Evolutionary conservation across 2,797 vertebrate species (phyloP).

Genomic region (Erpetoichthys calabaricus): DNA sequence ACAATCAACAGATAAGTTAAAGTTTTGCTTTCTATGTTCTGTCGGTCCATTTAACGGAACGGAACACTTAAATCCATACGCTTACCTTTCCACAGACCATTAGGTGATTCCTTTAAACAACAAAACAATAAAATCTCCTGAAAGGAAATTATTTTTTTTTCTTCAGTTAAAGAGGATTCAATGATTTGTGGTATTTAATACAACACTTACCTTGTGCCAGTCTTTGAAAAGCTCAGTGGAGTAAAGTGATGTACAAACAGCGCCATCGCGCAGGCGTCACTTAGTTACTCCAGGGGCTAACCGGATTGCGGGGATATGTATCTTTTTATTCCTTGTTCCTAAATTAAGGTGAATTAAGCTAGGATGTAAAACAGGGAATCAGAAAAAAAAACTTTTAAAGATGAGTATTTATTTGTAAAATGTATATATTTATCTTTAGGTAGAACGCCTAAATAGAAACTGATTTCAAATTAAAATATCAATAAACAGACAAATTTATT

Average conservation of each 20-base stretch:
- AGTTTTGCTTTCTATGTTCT: no score
- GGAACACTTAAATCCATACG: constrained; percentile 13
- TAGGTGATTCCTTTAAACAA: constrained; percentile 9
- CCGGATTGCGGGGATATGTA: not conserved
- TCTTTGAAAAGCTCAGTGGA: constrained; percentile 21
- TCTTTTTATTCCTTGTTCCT: not conserved
- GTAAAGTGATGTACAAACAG: constrained; percentile 18
- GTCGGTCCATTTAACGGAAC: not conserved
- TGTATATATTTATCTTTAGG: no score
- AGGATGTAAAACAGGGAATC: no score
- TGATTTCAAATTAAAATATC: no score
- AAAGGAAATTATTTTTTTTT: constrained; percentile 15
- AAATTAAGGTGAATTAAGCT: no score
- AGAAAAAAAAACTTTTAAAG: no score
- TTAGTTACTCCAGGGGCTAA: constrained; percentile 3
- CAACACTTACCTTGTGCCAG: constrained; percentile 19
- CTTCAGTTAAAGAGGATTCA: constrained; percentile 12
- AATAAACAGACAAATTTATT: no score
- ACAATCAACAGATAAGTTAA: no score
- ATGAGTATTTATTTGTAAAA: no score
- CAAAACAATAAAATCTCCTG: constrained; percentile 1
- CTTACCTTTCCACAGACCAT: constrained; percentile 27
- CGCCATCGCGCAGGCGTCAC: constrained; percentile 29
- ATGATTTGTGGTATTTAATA: constrained; percentile 24
- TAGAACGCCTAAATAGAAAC: no score